phyloP scores from a whole-genome alignment of 2,113 vertebrate species.

The Platichthys stellatus region DNA sequence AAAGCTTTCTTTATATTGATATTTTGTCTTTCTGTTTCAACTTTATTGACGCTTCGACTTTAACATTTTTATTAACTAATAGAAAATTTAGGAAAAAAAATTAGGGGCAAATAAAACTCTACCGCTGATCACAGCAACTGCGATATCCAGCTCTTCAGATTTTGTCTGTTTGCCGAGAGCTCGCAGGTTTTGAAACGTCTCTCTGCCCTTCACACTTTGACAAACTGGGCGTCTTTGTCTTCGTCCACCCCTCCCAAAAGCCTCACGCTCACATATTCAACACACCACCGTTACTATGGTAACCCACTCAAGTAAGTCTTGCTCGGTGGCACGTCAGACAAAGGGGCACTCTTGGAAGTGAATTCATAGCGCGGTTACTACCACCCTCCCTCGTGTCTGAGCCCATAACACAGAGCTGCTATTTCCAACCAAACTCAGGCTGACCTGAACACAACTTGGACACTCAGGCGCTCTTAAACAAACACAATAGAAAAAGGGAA shows the following conservation, averaged over 20 bases:
- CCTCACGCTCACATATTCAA: slow-evolving; percentile 16
- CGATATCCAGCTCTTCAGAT: neutral
- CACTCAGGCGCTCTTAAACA: slow-evolving; percentile 18
- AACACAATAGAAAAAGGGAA: neutral
- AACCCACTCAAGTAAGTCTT: slow-evolving; percentile 58
- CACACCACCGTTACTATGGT: slow-evolving; percentile 55
- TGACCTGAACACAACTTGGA: slow-evolving; percentile 25
- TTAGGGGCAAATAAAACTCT: no score
- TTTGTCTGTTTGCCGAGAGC: neutral
- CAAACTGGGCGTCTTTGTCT: slow-evolving; percentile 17
- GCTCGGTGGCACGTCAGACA: slow-evolving; percentile 60
- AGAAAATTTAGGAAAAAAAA: no score
- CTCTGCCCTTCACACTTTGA: neutral
- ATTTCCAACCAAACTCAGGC: slow-evolving; percentile 9
- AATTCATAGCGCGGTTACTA: slow-evolving; percentile 10
- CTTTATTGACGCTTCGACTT: no score
- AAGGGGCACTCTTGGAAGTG: slow-evolving; percentile 63
- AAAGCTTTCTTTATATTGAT: no score
- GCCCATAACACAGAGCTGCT: slow-evolving; percentile 20
- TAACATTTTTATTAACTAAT: no score
- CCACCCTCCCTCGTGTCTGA: neutral
- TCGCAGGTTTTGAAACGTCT: neutral
- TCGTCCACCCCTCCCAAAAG: neutral
- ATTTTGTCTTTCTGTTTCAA: no score
- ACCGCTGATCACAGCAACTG: neutral